Percentiles rank a stretch among this genome's conserved stretches.
These are phyloP conservation scores for Parascotia fuliginaria DNA, from an alignment of 2,888 invertebrate genomes.

Conservation along the genomic window DNA sequence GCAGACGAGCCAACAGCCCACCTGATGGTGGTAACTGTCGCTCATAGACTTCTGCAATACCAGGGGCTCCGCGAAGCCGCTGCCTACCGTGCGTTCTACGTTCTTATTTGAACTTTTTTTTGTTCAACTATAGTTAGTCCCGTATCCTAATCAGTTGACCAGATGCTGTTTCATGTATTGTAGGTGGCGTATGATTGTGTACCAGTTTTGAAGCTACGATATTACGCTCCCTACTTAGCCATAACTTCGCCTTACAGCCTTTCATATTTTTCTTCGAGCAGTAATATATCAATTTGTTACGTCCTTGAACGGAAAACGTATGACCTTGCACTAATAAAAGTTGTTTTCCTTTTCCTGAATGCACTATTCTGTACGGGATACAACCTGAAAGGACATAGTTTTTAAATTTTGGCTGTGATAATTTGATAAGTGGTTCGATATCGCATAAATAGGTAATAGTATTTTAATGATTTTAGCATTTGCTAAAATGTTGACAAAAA, in stretches of 20 bases:
- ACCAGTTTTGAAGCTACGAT: neutral
- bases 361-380: neutral
- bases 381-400: neutral
- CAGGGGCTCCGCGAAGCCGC: no score
- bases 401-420: no score
- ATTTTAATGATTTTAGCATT: no score
- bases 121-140: neutral
- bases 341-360: neutral
- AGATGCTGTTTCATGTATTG: neutral
- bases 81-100: no score
- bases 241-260: slow-evolving; percentile 5
- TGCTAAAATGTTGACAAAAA: no score
- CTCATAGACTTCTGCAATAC: no score
- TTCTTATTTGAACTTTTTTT: no score
- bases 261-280: neutral
- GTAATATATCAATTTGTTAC: slow-evolving; percentile 3
- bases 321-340: slow-evolving; percentile 2
- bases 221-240: neutral
- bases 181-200: slow-evolving; percentile 7
- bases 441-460: no score
- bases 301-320: slow-evolving; percentile 5
- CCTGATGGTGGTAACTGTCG: no score
- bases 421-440: no score
- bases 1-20: no score
- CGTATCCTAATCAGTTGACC: neutral